Percentiles rank a stretch among this genome's conserved stretches.
These are phyloP conservation scores for Addax nasomaculatus DNA, from an alignment of 2,113 vertebrate species.

Conservation along the genomic window DNA sequence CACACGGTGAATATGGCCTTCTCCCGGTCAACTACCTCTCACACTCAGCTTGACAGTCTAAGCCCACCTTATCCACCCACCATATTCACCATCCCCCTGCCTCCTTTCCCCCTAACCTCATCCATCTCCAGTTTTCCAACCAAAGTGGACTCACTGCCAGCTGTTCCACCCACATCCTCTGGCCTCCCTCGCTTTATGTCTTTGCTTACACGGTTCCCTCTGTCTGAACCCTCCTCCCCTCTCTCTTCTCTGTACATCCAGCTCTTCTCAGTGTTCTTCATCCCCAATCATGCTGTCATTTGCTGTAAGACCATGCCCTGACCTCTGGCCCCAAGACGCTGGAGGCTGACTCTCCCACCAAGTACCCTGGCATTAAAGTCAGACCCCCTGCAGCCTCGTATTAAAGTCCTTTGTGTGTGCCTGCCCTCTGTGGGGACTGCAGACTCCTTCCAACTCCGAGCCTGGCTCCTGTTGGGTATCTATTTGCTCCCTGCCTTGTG, in stretches of 20 bases:
- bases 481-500: not conserved
- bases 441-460: not conserved
- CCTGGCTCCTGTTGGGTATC: not conserved
- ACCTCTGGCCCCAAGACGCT: not conserved
- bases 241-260: not conserved
- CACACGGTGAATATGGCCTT: not conserved
- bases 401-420: not conserved
- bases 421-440: not conserved
- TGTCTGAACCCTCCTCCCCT: not conserved
- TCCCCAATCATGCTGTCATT: not conserved
- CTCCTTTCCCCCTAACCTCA: not conserved
- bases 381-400: not conserved
- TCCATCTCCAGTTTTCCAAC: not conserved
- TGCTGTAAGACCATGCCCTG: not conserved
- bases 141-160: not conserved
- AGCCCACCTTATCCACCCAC: not conserved
- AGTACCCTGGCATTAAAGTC: not conserved
- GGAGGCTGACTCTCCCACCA: not conserved
- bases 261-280: not conserved
- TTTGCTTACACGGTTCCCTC: not conserved
- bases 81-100: not conserved
- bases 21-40: not conserved
- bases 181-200: not conserved
- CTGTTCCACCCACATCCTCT: not conserved
- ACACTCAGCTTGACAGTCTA: not conserved